Conservation (phyloP, 2,113 vertebrate species). For the Dascyllus trimaculatus region DNA sequence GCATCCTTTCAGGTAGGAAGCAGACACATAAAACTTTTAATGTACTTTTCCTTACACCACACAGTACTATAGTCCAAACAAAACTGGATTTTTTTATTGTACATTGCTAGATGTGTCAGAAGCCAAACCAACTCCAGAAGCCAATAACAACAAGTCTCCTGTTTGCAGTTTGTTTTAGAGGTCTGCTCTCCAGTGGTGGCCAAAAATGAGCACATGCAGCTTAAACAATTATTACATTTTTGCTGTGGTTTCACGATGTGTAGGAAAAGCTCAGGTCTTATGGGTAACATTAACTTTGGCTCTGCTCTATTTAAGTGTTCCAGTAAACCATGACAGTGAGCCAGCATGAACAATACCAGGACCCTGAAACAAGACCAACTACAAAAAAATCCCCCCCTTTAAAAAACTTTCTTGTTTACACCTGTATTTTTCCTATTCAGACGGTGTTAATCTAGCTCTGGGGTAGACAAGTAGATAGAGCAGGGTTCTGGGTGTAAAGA, state of each 20-base stretch:
- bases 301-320: background rate
- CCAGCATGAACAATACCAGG: background rate
- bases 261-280: too few relatives aligned
- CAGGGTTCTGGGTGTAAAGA: background rate
- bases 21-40: too few relatives aligned
- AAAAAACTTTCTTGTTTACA: background rate
- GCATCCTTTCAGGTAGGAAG: too few relatives aligned
- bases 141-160: background rate
- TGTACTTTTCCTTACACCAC: too few relatives aligned
- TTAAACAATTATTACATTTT: conserved; percentile 1
- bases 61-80: too few relatives aligned
- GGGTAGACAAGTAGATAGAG: background rate
- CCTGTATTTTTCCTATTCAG: background rate
- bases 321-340: conserved; percentile 4
- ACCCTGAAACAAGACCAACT: conserved; percentile 1
- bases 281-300: too few relatives aligned
- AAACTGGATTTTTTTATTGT: too few relatives aligned
- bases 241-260: background rate
- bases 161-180: conserved; percentile 1
- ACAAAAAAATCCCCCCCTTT: background rate
- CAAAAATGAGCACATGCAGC: background rate
- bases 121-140: background rate
- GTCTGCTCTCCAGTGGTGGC: background rate
- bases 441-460: background rate
- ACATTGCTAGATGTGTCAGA: background rate